phyloP scores from a whole-genome alignment of 2,113 vertebrate genomes.

The Clarias macrocephalus region DNA sequence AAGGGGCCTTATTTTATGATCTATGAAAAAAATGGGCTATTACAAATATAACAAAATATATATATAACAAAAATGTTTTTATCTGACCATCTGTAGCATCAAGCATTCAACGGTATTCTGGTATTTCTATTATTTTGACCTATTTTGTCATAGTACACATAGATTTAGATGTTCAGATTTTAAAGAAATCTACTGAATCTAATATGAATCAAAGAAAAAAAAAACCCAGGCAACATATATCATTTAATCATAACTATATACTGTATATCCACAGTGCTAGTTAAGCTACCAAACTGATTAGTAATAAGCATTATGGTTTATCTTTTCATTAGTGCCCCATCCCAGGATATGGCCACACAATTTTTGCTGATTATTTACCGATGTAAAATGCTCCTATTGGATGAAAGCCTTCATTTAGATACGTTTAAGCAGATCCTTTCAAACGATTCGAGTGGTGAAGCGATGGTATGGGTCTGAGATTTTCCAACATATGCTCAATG shows the following conservation, averaged over 20 bases:
- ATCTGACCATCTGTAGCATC: not conserved
- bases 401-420: constrained; percentile 72
- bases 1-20: constrained; percentile 24
- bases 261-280: not conserved
- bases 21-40: not conserved
- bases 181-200: not conserved
- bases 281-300: constrained; percentile 19
- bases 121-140: not conserved
- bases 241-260: not conserved
- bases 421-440: constrained; percentile 74
- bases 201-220: not conserved
- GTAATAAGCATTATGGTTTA: constrained; percentile 49
- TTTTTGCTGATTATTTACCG: constrained; percentile 57
- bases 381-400: constrained; percentile 57
- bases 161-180: not conserved
- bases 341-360: constrained; percentile 31
- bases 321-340: constrained; percentile 17
- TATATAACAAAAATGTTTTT: not conserved
- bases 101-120: not conserved
- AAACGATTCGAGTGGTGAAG: constrained; percentile 64
- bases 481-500: constrained; percentile 63
- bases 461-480: constrained; percentile 67
- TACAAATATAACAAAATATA: not conserved
- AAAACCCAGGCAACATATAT: too few species aligned
- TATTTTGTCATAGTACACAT: not conserved